A percentile compares a stretch with the other conserved stretches of the same genome.
Conservation (phyloP, 2,888 invertebrate genomes). For the Tillus elongatus region DNA sequence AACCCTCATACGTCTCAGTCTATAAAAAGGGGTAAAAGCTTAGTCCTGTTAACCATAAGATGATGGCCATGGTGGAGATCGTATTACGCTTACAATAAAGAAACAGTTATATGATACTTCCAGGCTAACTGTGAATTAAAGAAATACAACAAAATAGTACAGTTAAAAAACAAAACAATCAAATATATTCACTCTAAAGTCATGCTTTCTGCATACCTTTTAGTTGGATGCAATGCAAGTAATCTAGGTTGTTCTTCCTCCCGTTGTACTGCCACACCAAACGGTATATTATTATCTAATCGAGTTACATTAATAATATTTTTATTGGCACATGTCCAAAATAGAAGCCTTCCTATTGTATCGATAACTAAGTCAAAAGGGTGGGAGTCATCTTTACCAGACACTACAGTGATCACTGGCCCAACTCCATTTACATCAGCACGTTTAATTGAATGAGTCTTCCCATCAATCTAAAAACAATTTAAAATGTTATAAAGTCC, state of each 20-base stretch:
- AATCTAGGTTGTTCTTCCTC: constrained; percentile 74
- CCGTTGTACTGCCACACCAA: constrained; percentile 63
- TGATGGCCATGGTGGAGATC: no score
- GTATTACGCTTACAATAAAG: no score
- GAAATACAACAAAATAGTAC: no score
- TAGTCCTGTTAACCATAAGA: no score
- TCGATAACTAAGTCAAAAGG: constrained; percentile 84
- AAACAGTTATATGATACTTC: no score
- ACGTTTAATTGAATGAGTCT: constrained; percentile 62
- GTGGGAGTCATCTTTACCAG: constrained; percentile 44
- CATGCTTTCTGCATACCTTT: no score
- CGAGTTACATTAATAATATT: constrained; percentile 86
- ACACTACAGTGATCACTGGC: constrained; percentile 46
- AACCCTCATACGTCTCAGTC: no score
- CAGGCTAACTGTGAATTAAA: no score
- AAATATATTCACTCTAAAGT: no score
- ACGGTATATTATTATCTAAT: constrained; percentile 53
- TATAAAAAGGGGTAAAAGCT: no score
- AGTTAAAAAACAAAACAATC: no score
- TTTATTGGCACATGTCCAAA: constrained; percentile 78
- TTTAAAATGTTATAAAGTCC: constrained; percentile 11
- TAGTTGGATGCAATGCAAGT: constrained; percentile 74
- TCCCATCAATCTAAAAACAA: constrained; percentile 66
- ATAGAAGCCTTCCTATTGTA: constrained; percentile 70
- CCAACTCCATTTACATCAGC: constrained; percentile 58